Percentiles rank a stretch among this genome's conserved stretches.
These are phyloP conservation scores for Lymantria monacha DNA, from an alignment of 2,888 invertebrate species.

Conservation along the genomic window DNA sequence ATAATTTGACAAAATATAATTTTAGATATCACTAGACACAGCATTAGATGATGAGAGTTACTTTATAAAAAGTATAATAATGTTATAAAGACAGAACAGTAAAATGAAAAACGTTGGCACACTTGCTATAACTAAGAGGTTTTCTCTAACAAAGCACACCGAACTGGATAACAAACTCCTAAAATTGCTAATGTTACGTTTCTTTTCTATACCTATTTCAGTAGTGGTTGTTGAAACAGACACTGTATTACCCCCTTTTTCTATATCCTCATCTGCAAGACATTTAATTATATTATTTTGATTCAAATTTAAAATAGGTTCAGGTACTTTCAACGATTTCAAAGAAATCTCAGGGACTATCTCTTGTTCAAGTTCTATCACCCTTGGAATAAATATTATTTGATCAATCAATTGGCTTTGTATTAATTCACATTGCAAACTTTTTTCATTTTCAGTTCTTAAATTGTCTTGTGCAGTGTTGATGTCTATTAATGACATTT, in stretches of 20 bases:
- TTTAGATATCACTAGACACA: no score
- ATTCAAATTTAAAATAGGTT: conserved; percentile 41
- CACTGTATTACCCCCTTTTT: conserved; percentile 29
- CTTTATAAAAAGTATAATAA: conserved; percentile 26
- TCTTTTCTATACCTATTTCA: conserved; percentile 10
- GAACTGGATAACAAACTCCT: conserved; percentile 28
- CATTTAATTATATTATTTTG: conserved; percentile 45
- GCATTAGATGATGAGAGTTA: not conserved
- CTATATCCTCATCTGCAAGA: conserved; percentile 13
- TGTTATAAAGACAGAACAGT: conserved; percentile 51
- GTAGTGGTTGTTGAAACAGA: conserved; percentile 34
- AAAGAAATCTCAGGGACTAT: conserved; percentile 15
- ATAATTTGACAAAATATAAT: no score
- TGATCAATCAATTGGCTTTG: conserved; percentile 54
- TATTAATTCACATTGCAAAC: conserved; percentile 56
- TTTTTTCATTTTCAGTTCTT: conserved; percentile 25
- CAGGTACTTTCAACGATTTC: conserved; percentile 31
- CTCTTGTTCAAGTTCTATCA: conserved; percentile 25
- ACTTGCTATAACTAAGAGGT: conserved; percentile 53
- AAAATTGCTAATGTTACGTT: conserved; percentile 5
- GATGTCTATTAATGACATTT: conserved; percentile 23
- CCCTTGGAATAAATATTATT: conserved; percentile 45
- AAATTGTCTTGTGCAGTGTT: conserved; percentile 9
- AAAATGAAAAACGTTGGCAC: conserved; percentile 59
- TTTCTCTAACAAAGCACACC: conserved; percentile 50